A percentile compares a stretch with the other conserved stretches of the same genome.
phyloP scores from a whole-genome alignment of 2,113 vertebrate species.

The Atlantisia rogersi region DNA sequence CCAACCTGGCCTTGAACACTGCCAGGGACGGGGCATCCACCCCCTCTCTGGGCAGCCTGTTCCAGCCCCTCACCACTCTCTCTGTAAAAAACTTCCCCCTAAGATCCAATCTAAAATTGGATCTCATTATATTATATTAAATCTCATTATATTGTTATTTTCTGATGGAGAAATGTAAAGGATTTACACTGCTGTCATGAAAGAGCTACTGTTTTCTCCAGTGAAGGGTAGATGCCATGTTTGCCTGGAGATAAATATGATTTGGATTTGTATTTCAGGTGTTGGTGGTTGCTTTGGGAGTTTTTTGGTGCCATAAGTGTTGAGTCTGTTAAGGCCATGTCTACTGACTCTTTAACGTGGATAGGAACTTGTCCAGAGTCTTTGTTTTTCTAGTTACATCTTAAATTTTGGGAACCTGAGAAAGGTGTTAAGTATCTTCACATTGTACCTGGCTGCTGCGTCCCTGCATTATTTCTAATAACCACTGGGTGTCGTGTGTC shows the following conservation, averaged over 20 bases:
- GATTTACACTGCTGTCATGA: background rate
- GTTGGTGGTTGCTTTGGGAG: background rate
- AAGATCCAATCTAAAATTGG: too few relatives aligned
- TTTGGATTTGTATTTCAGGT: background rate
- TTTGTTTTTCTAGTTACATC: background rate
- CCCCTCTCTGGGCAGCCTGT: too few relatives aligned
- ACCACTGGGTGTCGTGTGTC: constrained; percentile 59
- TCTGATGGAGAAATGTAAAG: background rate
- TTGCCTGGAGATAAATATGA: background rate
- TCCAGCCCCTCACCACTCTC: too few relatives aligned
- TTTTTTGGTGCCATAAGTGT: accelerated
- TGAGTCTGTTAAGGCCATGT: background rate
- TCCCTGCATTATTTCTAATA: background rate
- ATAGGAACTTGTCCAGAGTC: background rate
- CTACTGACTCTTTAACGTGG: background rate
- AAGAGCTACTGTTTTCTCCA: background rate
- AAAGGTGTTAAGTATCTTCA: background rate
- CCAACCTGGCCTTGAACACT: too few relatives aligned
- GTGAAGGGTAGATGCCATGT: background rate
- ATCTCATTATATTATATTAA: too few relatives aligned
- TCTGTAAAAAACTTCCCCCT: too few relatives aligned
- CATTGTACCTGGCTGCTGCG: background rate
- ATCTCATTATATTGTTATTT: background rate
- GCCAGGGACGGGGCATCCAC: too few relatives aligned
- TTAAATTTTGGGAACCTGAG: background rate